Conservation (phyloP, 1,140 invertebrate species). For the Melanaphis sacchari region DNA sequence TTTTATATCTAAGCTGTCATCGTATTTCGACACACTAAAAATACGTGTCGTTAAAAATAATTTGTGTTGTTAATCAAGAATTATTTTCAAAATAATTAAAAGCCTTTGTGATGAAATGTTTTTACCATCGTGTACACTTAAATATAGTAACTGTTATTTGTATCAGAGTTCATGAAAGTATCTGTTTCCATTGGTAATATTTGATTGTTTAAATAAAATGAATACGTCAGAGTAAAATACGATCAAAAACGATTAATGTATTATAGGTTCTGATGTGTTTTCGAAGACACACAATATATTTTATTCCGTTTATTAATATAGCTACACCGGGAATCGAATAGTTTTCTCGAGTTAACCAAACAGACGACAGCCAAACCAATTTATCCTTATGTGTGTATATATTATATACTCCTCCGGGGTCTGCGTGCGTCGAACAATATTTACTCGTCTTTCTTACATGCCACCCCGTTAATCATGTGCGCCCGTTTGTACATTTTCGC, state of each 20-base stretch:
- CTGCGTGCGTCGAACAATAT: constrained; percentile 15
- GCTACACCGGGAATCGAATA: constrained; percentile 6
- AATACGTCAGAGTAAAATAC: not conserved
- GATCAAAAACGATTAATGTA: not conserved
- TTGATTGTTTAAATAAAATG: not conserved
- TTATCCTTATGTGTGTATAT: not conserved
- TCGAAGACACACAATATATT: not conserved
- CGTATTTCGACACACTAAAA: not conserved
- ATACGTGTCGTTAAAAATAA: not conserved
- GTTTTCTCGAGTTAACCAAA: not conserved
- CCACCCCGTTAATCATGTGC: not conserved
- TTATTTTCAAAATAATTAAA: not conserved
- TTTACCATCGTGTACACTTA: not conserved
- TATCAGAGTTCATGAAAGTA: not conserved
- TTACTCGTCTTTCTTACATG: constrained; percentile 40
- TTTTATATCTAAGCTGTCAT: not conserved
- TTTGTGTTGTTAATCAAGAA: not conserved
- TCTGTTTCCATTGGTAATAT: not conserved
- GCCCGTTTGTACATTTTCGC: constrained; percentile 11
- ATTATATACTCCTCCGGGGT: not conserved
- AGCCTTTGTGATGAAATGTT: not conserved
- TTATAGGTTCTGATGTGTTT: not conserved
- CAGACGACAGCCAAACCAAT: not conserved
- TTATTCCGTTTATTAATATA: not conserved
- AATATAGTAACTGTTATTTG: not conserved